phyloP scores from a whole-genome alignment of 2,888 invertebrate genomes.

The Leptogaster cylindrica region DNA sequence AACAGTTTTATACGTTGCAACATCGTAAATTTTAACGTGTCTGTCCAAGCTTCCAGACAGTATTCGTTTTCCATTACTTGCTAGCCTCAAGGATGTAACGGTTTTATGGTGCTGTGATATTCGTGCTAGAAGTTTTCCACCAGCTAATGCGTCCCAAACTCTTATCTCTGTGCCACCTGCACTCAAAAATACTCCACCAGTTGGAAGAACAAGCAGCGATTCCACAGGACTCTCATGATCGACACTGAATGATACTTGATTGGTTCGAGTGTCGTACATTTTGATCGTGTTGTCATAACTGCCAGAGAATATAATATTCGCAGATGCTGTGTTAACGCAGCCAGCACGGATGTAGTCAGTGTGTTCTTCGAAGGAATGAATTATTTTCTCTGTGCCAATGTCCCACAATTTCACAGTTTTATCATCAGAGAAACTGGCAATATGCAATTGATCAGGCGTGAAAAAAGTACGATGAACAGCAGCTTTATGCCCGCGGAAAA shows the following conservation, averaged over 20 bases:
- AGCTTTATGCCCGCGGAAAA: constrained; percentile 84
- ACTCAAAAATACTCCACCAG: constrained; percentile 88
- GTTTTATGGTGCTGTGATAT: constrained; percentile 96
- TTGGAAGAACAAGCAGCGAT: constrained; percentile 83
- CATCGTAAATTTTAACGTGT: constrained; percentile 91
- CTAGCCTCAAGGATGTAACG: constrained; percentile 83
- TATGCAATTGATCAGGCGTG: constrained; percentile 75
- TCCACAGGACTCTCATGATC: constrained; percentile 92
- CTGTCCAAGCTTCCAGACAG: constrained; percentile 91
- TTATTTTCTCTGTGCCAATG: constrained; percentile 78
- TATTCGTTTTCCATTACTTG: constrained; percentile 80
- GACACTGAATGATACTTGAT: constrained; percentile 72
- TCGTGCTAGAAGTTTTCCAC: constrained; percentile 82
- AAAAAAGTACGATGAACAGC: constrained; percentile 84
- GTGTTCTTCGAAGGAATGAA: constrained; percentile 72
- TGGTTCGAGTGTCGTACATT: constrained; percentile 83
- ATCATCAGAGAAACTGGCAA: constrained; percentile 91
- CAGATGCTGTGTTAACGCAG: constrained; percentile 75
- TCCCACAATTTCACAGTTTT: constrained; percentile 90
- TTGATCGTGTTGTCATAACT: constrained; percentile 89
- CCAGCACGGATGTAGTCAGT: constrained; percentile 86
- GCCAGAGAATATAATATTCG: constrained; percentile 80
- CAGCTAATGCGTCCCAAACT: constrained; percentile 92
- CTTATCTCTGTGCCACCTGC: constrained; percentile 90
- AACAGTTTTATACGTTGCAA: constrained; percentile 82